phyloP scores from a whole-genome alignment of 2,797 vertebrate species.

The Cetoscarus ocellatus region DNA sequence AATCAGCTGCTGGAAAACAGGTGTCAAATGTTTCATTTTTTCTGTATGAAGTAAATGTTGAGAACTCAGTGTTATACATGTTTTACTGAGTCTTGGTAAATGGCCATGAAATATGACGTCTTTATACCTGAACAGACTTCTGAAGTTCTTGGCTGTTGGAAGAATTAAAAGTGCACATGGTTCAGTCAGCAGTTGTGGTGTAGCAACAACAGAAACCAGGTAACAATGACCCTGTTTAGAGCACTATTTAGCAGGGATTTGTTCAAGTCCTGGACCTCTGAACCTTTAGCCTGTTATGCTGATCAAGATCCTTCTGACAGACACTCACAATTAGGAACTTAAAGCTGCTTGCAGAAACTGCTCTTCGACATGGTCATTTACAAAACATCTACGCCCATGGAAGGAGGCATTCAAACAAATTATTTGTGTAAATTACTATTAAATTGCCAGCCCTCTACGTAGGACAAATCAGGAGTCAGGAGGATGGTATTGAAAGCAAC shows the following conservation, averaged over 20 bases:
- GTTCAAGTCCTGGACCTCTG: slow-evolving; percentile 25
- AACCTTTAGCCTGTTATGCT: slow-evolving; percentile 21
- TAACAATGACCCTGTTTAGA: slow-evolving; percentile 9
- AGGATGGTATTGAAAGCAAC: background rate
- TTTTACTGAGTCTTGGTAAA: background rate
- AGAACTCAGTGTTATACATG: background rate
- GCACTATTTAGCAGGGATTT: slow-evolving; percentile 29
- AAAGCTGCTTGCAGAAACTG: slow-evolving; percentile 34
- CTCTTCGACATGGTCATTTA: slow-evolving; percentile 4
- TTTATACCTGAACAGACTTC: background rate
- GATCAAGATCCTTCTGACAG: slow-evolving; percentile 35
- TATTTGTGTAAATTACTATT: background rate
- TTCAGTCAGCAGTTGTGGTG: slow-evolving; percentile 2
- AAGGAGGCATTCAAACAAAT: slow-evolving; percentile 3
- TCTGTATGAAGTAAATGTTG: background rate
- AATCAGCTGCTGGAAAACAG: background rate
- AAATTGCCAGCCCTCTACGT: background rate
- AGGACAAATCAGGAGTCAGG: background rate
- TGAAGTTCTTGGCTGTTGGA: background rate
- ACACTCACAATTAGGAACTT: slow-evolving; percentile 21
- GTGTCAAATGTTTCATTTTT: background rate
- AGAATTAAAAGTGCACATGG: background rate
- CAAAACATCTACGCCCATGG: slow-evolving; percentile 12
- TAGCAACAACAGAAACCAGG: background rate
- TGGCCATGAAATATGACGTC: background rate